Percentiles rank a stretch among this genome's conserved stretches.
Evolutionary conservation across 35 echinoderm and acorn worm genomes (phyloP).

Genomic region (Lytechinus variegatus): DNA sequence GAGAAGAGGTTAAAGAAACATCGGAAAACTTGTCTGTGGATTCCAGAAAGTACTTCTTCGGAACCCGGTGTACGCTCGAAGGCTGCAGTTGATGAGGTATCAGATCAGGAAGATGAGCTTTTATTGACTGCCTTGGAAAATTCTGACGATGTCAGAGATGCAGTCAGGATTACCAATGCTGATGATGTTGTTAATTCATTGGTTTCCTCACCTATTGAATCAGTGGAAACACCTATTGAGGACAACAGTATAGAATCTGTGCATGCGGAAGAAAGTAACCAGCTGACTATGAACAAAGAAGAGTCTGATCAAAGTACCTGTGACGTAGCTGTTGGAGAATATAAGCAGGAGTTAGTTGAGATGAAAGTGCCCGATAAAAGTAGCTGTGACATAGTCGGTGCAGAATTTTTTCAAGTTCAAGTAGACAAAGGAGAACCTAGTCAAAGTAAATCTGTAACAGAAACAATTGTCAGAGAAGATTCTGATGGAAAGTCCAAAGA

Average conservation of each 20-base stretch:
- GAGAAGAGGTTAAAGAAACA: neutral
- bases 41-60: neutral
- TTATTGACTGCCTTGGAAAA: neutral
- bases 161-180: neutral
- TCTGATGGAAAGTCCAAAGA: no score
- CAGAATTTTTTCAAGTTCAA: no score
- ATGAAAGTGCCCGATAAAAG: no score
- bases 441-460: no score
- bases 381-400: no score
- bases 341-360: no score
- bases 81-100: neutral
- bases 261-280: neutral
- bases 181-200: neutral
- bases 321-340: neutral
- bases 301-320: neutral
- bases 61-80: neutral
- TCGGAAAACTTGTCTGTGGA: neutral
- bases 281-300: neutral
- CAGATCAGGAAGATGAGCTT: neutral
- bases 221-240: neutral
- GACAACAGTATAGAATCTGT: neutral
- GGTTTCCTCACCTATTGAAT: neutral
- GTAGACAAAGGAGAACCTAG: no score
- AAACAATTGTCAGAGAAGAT: no score
- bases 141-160: neutral